Evolutionary conservation across 2,888 invertebrate species (phyloP).

Genomic region (Mystacides longicornis): DNA sequence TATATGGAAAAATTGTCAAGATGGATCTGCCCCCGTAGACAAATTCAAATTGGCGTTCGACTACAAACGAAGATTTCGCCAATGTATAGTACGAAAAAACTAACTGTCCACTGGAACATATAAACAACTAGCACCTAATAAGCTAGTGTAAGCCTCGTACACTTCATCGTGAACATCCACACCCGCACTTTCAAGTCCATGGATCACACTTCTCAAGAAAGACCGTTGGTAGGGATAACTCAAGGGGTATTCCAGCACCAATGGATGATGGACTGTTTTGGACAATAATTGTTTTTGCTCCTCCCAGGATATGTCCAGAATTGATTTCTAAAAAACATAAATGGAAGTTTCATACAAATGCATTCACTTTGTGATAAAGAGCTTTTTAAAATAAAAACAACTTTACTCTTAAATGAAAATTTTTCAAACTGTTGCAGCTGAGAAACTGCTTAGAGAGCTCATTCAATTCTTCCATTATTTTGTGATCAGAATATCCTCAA

Average conservation of each 20-base stretch:
- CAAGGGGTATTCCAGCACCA: conserved; percentile 54
- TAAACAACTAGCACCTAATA: conserved; percentile 37
- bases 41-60: no score
- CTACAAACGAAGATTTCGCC: no score
- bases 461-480: conserved; percentile 2
- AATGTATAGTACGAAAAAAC: no score
- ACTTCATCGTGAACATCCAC: conserved; percentile 58
- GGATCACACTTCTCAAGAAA: conserved; percentile 59
- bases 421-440: conserved; percentile 9
- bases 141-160: conserved; percentile 52
- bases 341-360: background rate
- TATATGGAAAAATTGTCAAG: no score
- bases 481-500: no score
- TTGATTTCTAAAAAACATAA: background rate
- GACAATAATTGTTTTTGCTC: conserved; percentile 53
- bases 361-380: no score
- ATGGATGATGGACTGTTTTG: conserved; percentile 47
- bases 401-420: conserved; percentile 7
- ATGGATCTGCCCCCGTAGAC: no score
- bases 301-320: conserved; percentile 34
- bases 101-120: no score
- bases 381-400: no score
- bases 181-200: conserved; percentile 45
- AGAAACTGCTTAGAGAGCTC: conserved; percentile 4
- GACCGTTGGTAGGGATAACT: conserved; percentile 53